Base-by-base conservation (phyloP, 2,113 vertebrate species). In the Riparia riparia region DNA sequence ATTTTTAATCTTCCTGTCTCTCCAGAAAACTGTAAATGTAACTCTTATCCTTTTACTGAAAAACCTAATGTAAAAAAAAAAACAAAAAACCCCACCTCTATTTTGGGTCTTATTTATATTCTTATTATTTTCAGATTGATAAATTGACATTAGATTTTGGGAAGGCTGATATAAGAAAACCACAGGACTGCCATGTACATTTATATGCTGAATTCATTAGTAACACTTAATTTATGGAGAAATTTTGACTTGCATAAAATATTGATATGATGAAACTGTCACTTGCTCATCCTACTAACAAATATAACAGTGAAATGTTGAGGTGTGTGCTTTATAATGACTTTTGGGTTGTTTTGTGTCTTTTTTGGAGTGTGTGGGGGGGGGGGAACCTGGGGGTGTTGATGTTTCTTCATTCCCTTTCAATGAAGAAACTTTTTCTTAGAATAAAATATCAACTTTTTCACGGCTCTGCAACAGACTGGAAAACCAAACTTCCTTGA, bases 301-400 rank as follows among this genome's bases (percentile, higher is more conserved):
- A 47, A 71, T 20, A 47, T 0, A 74, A 60, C 6, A 57, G 25
- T 42, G n/a, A 79, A 79, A 87, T 7, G 2, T 15, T 63, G 12
- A 14, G 44, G 4, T 28, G 13, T 37, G 20, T 64, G 5, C 13
- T 66, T 50, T 29, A 26, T 20, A 50, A 19, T 4, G 10, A 5
- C 19, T 28, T 84, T 12, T 5, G 2, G 5, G 9, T 37, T 37
- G 37, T 37, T 37, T 37, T 37, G 37, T 37, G 37, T 8, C 6
- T n/a, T 49, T 47, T 31, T 31, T 7, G 34, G 14, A 5, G 6
- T n/a, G n/a, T n/a, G n/a, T n/a, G 2, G 3, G 0, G 3, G 9
- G 0, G 3, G 9, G 5, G 37, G 37, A 37, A 1, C 2, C 1
- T 18, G 1, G 4, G 4, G 3, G 0, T 10, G 4, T 19, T 41